Conservation (phyloP, 2,113 vertebrate species). For the Ctenodactylus gundi region DNA sequence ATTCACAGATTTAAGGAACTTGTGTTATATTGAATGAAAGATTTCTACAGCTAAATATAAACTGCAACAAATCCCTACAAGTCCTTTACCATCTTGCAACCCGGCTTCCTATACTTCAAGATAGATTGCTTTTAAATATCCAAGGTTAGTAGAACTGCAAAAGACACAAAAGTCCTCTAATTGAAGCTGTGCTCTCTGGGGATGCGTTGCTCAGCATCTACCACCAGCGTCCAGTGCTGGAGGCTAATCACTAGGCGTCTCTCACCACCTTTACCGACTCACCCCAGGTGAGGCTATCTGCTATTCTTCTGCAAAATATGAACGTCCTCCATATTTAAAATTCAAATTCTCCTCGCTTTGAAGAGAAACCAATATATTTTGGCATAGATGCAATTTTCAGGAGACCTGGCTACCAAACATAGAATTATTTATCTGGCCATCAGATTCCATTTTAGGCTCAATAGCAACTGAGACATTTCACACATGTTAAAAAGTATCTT, state of each 20-base stretch:
- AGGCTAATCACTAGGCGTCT: constrained; percentile 41
- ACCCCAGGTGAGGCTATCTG: not conserved
- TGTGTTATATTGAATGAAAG: not conserved
- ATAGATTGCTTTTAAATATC: not conserved
- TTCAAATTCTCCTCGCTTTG: constrained; percentile 40
- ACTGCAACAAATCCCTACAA: not conserved
- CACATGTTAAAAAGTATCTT: not conserved
- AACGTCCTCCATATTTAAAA: constrained; percentile 15
- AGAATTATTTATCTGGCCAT: not conserved
- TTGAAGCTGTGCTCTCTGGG: not conserved
- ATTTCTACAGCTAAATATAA: not conserved
- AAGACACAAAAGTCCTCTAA: not conserved
- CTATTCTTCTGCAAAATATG: constrained; percentile 57
- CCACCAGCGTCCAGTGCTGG: not conserved
- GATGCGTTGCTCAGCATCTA: not conserved
- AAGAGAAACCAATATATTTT: not conserved
- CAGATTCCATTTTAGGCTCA: constrained; percentile 23
- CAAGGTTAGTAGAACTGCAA: not conserved
- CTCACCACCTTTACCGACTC: not conserved
- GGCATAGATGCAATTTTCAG: not conserved
- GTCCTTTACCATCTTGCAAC: not conserved
- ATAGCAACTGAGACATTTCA: not conserved
- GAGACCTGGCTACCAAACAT: not conserved
- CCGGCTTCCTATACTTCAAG: not conserved
- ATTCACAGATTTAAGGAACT: not conserved